Base-by-base conservation (phyloP, 2,797 vertebrate genomes). In the Micropoecilia bifurca region DNA sequence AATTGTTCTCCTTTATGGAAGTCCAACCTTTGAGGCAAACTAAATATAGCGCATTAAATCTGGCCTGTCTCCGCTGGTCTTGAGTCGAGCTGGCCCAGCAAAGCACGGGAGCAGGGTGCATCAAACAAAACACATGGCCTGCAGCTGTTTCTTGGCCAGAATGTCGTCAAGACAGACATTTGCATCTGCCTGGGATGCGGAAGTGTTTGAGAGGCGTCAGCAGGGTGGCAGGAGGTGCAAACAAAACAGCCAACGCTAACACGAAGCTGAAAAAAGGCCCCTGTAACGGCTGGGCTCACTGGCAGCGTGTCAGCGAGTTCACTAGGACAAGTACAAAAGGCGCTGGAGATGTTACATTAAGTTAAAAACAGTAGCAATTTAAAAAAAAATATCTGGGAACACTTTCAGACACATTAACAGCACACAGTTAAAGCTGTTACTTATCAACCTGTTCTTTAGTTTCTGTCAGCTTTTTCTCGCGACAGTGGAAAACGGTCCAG, bases 151-250 rank as follows among this genome's bases (percentile, higher is more conserved):
- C 80, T 41, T 71, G 79, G 86, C 84, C 83, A 91, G 82, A 92
- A 87, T 91, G 79, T 83, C 18, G 86, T 76, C 16, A 75, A 93
- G 87, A 89, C 89, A 90, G 90, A 91, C 87, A 92, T 94, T 94
- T 93, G 92, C 89, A 93, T 93, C 86, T 89, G 88, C 82, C 86
- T 57, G 90, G 91, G 90, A 93, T 84, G 30, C 39, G 43, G 86
- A 85, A 81, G 84, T 76, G 86, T 90, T 81, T 83, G 85, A 87
- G 85, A 83, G 74, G 71, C 89, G 90, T 89, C 85, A 76, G 85
- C 57, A 2, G 68, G 68, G 84, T 80, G 41, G 88, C 84, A 71
- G 80, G 81, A 90, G 86, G 81, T 82, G 87, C 73, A 80, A 80
- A 83, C 75, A 83, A 55, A 88, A 79, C 12, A 90, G 89, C 79